phyloP scores from a whole-genome alignment of 2,888 invertebrate genomes.

The Gortyna flavago region DNA sequence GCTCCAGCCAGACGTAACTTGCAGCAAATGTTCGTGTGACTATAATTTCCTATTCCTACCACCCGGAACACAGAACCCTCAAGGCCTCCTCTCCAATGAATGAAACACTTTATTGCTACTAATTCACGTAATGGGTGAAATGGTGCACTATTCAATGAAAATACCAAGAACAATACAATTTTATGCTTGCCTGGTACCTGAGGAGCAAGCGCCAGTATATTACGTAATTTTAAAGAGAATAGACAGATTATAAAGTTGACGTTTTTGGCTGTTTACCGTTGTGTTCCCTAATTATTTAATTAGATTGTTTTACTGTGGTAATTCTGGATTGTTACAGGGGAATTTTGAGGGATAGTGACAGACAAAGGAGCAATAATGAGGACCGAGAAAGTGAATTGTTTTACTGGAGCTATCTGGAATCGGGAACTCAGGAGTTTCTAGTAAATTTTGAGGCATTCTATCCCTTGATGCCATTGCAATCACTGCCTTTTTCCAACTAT shows the following conservation, averaged over 20 bases:
- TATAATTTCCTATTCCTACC: not conserved
- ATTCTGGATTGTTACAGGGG: not conserved
- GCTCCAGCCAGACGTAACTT: not conserved
- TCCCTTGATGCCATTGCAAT: not conserved
- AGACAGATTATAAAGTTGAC: slow-evolving; percentile 26
- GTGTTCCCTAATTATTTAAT: slow-evolving; percentile 39
- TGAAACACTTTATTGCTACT: slow-evolving; percentile 81
- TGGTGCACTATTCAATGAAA: slow-evolving; percentile 76
- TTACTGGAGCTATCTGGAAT: not conserved
- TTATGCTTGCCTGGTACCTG: slow-evolving; percentile 64
- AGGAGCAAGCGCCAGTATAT: slow-evolving; percentile 76
- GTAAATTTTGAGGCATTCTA: not conserved
- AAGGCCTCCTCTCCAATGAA: slow-evolving; percentile 68
- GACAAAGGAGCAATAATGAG: not conserved
- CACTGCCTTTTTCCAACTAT: not conserved
- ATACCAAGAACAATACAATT: slow-evolving; percentile 74
- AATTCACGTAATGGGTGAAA: slow-evolving; percentile 77
- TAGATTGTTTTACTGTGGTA: slow-evolving; percentile 5
- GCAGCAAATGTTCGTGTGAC: not conserved
- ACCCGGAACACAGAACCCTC: slow-evolving; percentile 11
- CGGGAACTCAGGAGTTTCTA: not conserved
- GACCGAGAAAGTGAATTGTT: not conserved
- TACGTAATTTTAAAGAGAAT: slow-evolving; percentile 64
- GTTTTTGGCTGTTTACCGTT: slow-evolving; percentile 31
- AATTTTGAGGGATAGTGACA: not conserved